Conservation (phyloP, 1,140 invertebrate species). For the Hycleus phaleratus region DNA sequence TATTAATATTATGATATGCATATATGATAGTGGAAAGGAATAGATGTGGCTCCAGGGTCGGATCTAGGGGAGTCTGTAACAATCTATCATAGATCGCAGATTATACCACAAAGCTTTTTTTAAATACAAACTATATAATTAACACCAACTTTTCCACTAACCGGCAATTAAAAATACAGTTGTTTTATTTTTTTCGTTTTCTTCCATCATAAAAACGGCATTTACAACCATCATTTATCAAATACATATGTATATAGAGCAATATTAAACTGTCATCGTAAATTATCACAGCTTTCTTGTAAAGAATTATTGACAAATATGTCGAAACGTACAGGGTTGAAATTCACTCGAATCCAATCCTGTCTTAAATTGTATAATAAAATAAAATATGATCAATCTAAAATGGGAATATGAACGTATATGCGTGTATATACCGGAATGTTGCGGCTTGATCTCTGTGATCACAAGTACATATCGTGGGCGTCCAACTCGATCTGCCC, state of each 20-base stretch:
- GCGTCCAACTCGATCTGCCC: conserved; percentile 30
- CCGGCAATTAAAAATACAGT: conserved; percentile 11
- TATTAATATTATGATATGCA: background rate
- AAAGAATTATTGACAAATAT: no score
- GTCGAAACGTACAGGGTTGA: no score
- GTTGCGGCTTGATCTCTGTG: conserved; percentile 29
- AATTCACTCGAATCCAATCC: no score
- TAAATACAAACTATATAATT: conserved; percentile 7
- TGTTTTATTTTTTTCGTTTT: background rate
- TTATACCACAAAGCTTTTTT: no score
- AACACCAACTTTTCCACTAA: conserved; percentile 6
- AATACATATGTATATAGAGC: no score
- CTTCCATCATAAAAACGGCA: no score
- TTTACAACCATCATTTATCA: no score
- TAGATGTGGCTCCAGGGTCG: conserved; percentile 21
- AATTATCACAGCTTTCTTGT: no score
- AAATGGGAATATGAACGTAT: no score
- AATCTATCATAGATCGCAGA: conserved; percentile 14
- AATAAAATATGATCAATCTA: no score
- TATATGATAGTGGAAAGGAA: conserved; percentile 24
- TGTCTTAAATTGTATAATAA: no score
- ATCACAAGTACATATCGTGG: conserved; percentile 34
- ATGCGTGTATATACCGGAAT: conserved; percentile 18
- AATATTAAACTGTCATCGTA: no score
- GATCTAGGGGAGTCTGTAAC: conserved; percentile 17